Evolutionary conservation across 2,113 vertebrate genomes (phyloP), one percentile per base, ranked within the genome.

Genomic region (Fregetta grallaria): DNA sequence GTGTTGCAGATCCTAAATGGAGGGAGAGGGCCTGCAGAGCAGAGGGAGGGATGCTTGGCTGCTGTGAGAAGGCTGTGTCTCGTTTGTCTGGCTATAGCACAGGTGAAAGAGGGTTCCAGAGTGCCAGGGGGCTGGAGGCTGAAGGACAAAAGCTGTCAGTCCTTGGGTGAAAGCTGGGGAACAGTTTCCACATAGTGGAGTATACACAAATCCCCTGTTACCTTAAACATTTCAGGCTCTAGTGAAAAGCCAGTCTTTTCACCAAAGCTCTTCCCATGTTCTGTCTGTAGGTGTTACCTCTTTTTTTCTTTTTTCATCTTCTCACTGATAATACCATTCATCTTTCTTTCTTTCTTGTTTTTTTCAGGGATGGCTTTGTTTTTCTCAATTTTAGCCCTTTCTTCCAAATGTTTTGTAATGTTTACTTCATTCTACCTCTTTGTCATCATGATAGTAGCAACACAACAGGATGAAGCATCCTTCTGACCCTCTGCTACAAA

Each of bases 61-160:
- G 32, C 38, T 16, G 9, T 5, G 27, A 59, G 38, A 42, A 58
- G 38, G 44, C 40, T 65, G 59, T 2, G 6, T 49, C 47, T 76
- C 2, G 4, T 32, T 34, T 76, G 29, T 23, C 34, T 61, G 47
- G 23, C 16, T 40, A 0, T 22, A 36, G 15, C 5, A 5, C 1
- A 2, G 22, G n/a, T 3, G 4, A 25, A 73, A 34, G 70, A 63
- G 44, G 11, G 5, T 82, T 75, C 74, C 15, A 25, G 56, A 49
- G 36, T 3, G 9, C 11, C 0, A 0, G 5, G 9, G 21, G 17
- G 10, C 36, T 74, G 82, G 22, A 68, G n/a, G 15, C 59, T 25
- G 49, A 42, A 34, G 34, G 25, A 6, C 3, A 23, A 45, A 61
- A 30, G 18, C 85, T 65, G 29, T 23, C 26, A 34, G 70, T 23